A percentile compares a stretch with the other conserved stretches of the same genome.
These are phyloP conservation scores for Lampris megalopsis DNA, from an alignment of 2,113 vertebrate genomes.

Conservation along the genomic window DNA sequence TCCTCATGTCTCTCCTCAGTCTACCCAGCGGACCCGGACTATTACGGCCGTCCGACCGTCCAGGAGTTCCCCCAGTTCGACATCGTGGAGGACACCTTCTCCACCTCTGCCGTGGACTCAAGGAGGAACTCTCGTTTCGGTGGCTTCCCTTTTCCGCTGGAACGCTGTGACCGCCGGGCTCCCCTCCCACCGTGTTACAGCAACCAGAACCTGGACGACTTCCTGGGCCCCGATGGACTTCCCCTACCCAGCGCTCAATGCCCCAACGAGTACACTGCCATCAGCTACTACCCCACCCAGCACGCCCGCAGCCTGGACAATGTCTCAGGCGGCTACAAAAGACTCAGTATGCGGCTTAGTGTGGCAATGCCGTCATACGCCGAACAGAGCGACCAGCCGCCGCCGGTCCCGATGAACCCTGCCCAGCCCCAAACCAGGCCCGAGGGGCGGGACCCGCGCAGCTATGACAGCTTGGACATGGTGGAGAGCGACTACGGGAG, in stretches of 20 bases:
- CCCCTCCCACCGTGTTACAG: conserved; percentile 95
- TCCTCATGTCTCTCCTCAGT: conserved; percentile 62
- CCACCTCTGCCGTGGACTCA: conserved; percentile 69
- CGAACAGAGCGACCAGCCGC: conserved; percentile 72
- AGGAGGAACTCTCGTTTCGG: conserved; percentile 87
- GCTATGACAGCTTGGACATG: conserved; percentile 88
- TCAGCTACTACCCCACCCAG: conserved; percentile 93
- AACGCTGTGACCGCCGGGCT: conserved; percentile 90
- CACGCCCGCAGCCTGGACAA: conserved; percentile 83
- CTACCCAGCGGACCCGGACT: conserved; percentile 89
- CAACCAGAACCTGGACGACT: conserved; percentile 95
- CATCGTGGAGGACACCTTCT: conserved; percentile 84
- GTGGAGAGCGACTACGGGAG: conserved; percentile 97
- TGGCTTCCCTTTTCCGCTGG: conserved; percentile 95
- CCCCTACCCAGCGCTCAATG: conserved; percentile 86
- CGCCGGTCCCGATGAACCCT: conserved; percentile 57
- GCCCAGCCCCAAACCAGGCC: conserved; percentile 73
- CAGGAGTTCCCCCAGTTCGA: conserved; percentile 91
- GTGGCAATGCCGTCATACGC: conserved; percentile 93
- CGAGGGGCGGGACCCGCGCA: conserved; percentile 64
- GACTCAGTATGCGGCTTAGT: conserved; percentile 91
- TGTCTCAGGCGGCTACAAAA: conserved; percentile 84
- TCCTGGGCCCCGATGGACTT: conserved; percentile 84
- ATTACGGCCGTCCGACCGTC: conserved; percentile 83
- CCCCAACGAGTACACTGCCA: conserved; percentile 93